Base-by-base conservation (phyloP, 2,113 vertebrate genomes). In the Poeciliopsis turrubarensis region DNA sequence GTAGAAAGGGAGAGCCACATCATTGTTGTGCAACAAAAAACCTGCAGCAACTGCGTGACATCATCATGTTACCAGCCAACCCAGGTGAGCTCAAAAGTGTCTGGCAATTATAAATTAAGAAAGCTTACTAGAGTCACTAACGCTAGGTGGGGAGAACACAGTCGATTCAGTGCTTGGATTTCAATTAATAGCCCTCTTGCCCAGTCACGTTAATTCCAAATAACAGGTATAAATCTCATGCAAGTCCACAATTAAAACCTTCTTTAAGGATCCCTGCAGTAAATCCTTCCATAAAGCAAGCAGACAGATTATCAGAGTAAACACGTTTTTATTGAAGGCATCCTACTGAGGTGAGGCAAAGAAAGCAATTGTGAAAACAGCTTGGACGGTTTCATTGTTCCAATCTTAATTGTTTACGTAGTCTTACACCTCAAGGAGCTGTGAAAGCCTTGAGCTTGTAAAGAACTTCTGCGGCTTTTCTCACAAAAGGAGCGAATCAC, bases 301-400 rank as follows among this genome's bases (percentile, higher is more conserved):
- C 72, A 29, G 65, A 60, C 60, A 77, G 76, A 69, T 82, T 80
- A 73, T 88, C 65, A 51, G 54, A 34, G 39, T 80, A 73, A 79
- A 77, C 27, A 84, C 70, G 51, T 83, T 65, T 70, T 67, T 41
- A 27, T 67, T 67, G 14, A 86, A 77, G 57, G 44, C 47, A 51
- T 73, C 34, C 61, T 81, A 66, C 60, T 17, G 47, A 75, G 60
- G 78, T 47, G 68, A 75, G 67, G 76, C 25, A 81, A 72, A 70
- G 68, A 81, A 79, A 73, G 72, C n/a, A 32, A 34, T 70, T 81
- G 75, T 74, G 29, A 72, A 57, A 70, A 84, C 72, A 64, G 57
- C 68, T 74, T 79, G 65, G 44, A 75, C 72, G 75, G 34, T 73
- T 84, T 87, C 73, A 83, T 86, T 89, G 80, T 86, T 87, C 72